Percentiles rank a stretch among this genome's conserved stretches.
Conservation (phyloP, 1,140 invertebrate genomes). For the Cotesia vestalis region DNA sequence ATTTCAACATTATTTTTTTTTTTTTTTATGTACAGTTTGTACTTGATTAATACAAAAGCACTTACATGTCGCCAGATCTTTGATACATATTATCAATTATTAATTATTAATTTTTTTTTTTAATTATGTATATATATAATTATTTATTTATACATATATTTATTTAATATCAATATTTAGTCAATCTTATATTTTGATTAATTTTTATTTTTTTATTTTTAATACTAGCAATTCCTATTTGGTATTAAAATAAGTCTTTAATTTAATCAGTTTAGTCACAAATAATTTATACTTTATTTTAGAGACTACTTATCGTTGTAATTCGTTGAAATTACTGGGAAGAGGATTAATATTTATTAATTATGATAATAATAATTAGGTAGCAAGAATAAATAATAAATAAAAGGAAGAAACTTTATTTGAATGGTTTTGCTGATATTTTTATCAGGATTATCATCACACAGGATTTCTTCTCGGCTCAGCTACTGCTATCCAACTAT, state of each 20-base stretch:
- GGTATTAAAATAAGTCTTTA: slow-evolving; percentile 31
- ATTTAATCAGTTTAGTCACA: slow-evolving; percentile 9
- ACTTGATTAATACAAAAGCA: slow-evolving; percentile 49
- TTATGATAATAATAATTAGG: neutral
- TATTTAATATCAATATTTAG: slow-evolving; percentile 7
- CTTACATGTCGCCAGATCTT: slow-evolving; percentile 36
- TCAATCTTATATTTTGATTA: slow-evolving; percentile 5
- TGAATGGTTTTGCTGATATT: too few relatives aligned
- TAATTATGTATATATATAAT: neutral
- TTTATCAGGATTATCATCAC: too few relatives aligned
- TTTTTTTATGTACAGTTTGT: slow-evolving; percentile 48
- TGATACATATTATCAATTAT: slow-evolving; percentile 18
- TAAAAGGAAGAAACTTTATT: too few relatives aligned
- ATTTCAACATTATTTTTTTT: slow-evolving; percentile 8
- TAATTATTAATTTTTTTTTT: too few relatives aligned
- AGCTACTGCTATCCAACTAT: too few relatives aligned
- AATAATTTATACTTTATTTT: slow-evolving; percentile 18
- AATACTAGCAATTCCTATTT: slow-evolving; percentile 3
- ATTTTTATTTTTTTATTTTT: slow-evolving; percentile 1
- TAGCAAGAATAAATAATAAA: neutral
- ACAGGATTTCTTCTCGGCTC: too few relatives aligned
- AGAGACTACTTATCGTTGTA: slow-evolving; percentile 22
- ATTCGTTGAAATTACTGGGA: slow-evolving; percentile 14
- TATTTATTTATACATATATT: slow-evolving; percentile 10
- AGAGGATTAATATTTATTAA: neutral